These are phyloP conservation scores for Campoplex capitator DNA, from an alignment of 2,888 invertebrate species.

Conservation along the genomic window DNA sequence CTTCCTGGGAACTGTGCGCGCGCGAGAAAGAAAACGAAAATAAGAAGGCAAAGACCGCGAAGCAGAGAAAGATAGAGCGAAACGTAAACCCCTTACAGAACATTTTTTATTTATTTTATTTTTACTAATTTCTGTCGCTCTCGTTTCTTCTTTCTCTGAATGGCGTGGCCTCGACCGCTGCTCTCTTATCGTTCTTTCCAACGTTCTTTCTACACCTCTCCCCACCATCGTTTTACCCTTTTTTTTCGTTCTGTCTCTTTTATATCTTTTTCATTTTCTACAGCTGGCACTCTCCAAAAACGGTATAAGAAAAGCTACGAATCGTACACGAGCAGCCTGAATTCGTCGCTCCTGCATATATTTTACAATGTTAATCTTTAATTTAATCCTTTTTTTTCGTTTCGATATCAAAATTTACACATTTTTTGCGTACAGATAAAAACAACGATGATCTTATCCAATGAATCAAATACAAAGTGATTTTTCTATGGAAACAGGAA, in stretches of 20 bases:
- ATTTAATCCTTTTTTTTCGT: neutral
- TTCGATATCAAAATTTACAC: neutral
- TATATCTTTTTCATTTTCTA: constrained; percentile 43
- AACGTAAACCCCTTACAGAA: constrained; percentile 41
- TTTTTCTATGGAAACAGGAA: neutral
- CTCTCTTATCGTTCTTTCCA: constrained; percentile 50
- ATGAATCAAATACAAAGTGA: neutral
- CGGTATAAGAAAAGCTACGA: neutral
- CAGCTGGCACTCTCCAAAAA: constrained; percentile 33
- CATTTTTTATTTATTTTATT: constrained; percentile 12
- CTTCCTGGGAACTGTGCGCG: constrained; percentile 33
- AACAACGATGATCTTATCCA: neutral
- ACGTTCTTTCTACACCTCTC: constrained; percentile 28
- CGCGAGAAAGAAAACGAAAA: constrained; percentile 51
- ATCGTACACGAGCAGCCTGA: constrained; percentile 21
- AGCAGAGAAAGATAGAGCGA: constrained; percentile 44
- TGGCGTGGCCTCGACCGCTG: constrained; percentile 12
- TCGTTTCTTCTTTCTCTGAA: constrained; percentile 32
- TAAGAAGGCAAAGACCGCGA: constrained; percentile 22
- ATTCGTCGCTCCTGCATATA: constrained; percentile 21
- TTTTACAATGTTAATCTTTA: neutral
- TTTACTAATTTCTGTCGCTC: constrained; percentile 49
- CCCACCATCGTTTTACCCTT: neutral
- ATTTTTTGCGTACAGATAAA: neutral
- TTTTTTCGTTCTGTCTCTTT: constrained; percentile 34